Percentiles rank a stretch among this genome's conserved stretches.
Conservation (phyloP, 2,113 vertebrate genomes). For the Trinectes maculatus region DNA sequence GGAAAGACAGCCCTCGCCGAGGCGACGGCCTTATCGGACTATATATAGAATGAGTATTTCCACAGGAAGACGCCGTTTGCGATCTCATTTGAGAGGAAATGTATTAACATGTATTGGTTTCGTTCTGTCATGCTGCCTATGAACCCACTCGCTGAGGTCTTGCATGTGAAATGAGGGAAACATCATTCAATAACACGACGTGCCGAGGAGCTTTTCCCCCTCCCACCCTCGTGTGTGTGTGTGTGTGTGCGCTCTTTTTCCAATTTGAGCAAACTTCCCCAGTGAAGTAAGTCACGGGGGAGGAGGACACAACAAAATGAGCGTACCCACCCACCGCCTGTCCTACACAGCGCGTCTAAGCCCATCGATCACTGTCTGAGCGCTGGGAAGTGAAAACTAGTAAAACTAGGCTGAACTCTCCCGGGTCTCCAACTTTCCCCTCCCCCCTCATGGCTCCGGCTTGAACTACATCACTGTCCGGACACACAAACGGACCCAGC, state of each 20-base stretch:
- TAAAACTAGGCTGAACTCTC: slow-evolving; percentile 64
- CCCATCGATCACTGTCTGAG: slow-evolving; percentile 67
- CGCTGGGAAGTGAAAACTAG: slow-evolving; percentile 50
- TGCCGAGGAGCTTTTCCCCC: background rate
- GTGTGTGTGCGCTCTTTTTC: no score
- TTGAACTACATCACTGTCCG: slow-evolving; percentile 36
- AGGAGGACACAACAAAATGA: slow-evolving; percentile 55
- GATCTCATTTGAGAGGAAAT: slow-evolving; percentile 20
- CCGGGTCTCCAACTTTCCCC: slow-evolving; percentile 23
- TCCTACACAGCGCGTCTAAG: slow-evolving; percentile 70
- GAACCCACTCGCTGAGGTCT: slow-evolving; percentile 1
- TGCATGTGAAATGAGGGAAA: background rate
- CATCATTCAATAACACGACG: background rate
- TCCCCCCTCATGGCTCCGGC: slow-evolving; percentile 30
- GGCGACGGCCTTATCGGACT: slow-evolving; percentile 25
- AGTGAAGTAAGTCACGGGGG: slow-evolving; percentile 50
- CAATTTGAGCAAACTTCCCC: slow-evolving; percentile 26
- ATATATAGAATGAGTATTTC: slow-evolving; percentile 46
- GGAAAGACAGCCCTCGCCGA: slow-evolving; percentile 47
- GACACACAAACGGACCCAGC: background rate
- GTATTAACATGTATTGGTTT: slow-evolving; percentile 13
- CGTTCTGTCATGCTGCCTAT: slow-evolving; percentile 1
- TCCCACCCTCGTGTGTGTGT: background rate
- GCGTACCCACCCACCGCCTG: slow-evolving; percentile 52
- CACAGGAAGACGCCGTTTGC: slow-evolving; percentile 28